Base-by-base conservation (phyloP, 2,113 vertebrate genomes). In the Peucedramus taeniatus region DNA sequence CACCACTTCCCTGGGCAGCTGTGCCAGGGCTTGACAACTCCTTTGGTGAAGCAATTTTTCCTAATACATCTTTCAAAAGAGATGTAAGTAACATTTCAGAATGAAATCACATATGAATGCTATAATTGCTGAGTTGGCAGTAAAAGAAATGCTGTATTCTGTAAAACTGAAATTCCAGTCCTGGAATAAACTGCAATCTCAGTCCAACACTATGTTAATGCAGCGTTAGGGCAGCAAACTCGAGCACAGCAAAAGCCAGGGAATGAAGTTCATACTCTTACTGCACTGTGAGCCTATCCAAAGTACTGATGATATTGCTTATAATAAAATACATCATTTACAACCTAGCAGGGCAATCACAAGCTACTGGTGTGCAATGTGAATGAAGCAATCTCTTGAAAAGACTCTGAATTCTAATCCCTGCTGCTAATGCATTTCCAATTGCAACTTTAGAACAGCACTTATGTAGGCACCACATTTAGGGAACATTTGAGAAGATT, bases 341-440 rank as follows among this genome's bases (percentile, higher is more conserved):
- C 51, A 88, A 11, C 61, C 66, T 51, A 30, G 50, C 71, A 64
- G 49, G 42, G 69, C 76, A 92, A 94, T 84, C 82, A 90, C 61
- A 86, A 71, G 27, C 88, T 45, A 76, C 68, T 30, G 64, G 71
- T 37, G 65, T 39, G 80, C 80, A 64, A 39, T 8, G 35, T 40
- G 57, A 93, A 90, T 57, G 89, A 87, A 87, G 45, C 60, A 92
- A 88, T 93, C 88, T 71, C 87, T 53, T 59, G 22, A 74, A 63
- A 57, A 83, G 35, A 21, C 31, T 71, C 37, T 59, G 57, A 37
- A 26, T 80, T 74, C 40, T 51, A 74, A 64, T 39, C 68, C 80
- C 87, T 96, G 87, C 79, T 94, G 81, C 65, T 95, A 93, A 90
- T 89, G 80, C 71, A 75, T 68, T 95, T 80, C 68, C 94, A 96